Percentiles rank a stretch among this genome's conserved stretches.
These are phyloP conservation scores for Lepisosteus oculatus DNA, from an alignment of 2,113 vertebrate genomes.

Conservation along the genomic window DNA sequence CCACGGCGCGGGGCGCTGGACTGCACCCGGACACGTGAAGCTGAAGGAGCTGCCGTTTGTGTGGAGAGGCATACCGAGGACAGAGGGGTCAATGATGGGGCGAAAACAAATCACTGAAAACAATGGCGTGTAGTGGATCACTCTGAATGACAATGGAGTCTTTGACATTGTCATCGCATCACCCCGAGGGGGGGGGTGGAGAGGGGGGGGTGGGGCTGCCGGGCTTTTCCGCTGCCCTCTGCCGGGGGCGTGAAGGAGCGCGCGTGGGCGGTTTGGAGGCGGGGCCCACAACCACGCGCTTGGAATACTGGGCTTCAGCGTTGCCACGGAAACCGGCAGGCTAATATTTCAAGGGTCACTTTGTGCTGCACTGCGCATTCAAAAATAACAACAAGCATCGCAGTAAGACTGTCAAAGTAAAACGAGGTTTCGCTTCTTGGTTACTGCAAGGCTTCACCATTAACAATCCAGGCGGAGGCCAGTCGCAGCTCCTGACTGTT, in stretches of 20 bases:
- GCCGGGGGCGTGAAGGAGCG: slow-evolving; percentile 31
- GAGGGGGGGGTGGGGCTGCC: slow-evolving; percentile 25
- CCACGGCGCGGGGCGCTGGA: not conserved
- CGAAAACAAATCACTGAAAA: slow-evolving; percentile 48
- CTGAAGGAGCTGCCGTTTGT: not conserved
- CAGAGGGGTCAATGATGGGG: slow-evolving; percentile 41
- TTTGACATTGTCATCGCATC: slow-evolving; percentile 58
- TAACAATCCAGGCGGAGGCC: too few species aligned
- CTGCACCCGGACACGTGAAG: too few species aligned
- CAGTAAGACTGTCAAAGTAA: too few species aligned
- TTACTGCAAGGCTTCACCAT: too few species aligned
- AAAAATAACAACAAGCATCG: too few species aligned
- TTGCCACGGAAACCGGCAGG: too few species aligned
- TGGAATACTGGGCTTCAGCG: too few species aligned
- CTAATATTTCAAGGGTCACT: too few species aligned
- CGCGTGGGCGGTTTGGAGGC: not conserved
- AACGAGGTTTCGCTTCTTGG: too few species aligned
- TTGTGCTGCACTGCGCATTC: too few species aligned
- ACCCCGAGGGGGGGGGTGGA: slow-evolving; percentile 32
- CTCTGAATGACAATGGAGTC: slow-evolving; percentile 66
- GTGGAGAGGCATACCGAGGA: slow-evolving; percentile 39
- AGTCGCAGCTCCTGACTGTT: slow-evolving; percentile 8
- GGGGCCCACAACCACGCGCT: too few species aligned
- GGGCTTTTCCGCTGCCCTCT: slow-evolving; percentile 55
- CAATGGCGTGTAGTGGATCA: slow-evolving; percentile 55